Conservation (phyloP, 2,888 invertebrate species). For the Drosophila borealis region DNA sequence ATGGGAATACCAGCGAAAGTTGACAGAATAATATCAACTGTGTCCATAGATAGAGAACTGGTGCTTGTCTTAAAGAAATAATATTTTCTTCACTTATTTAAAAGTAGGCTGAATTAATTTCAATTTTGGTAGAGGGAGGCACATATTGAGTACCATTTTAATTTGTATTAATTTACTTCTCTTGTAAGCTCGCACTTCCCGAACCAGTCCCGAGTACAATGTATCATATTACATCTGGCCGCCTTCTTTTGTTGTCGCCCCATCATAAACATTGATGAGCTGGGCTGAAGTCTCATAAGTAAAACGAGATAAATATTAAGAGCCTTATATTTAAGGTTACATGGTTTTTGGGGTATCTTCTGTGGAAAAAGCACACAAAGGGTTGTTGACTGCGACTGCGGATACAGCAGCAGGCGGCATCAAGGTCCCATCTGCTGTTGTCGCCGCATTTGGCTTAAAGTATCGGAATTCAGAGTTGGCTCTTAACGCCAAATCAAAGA, state of each 20-base stretch:
- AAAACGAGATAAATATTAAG: constrained; percentile 12
- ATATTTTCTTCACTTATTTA: too few relatives aligned
- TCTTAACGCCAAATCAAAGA: constrained; percentile 20
- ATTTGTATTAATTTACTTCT: background rate
- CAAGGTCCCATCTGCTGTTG: constrained; percentile 15
- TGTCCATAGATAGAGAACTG: too few relatives aligned
- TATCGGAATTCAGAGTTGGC: constrained; percentile 18
- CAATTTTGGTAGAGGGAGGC: too few relatives aligned
- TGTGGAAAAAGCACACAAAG: constrained; percentile 7
- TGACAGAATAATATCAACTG: background rate
- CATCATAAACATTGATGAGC: background rate
- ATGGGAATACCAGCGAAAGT: background rate
- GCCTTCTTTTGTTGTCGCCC: background rate
- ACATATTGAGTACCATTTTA: too few relatives aligned
- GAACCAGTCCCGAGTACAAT: background rate
- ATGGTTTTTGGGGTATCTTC: background rate
- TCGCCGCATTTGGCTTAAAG: constrained; percentile 29
- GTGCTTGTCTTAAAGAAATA: too few relatives aligned
- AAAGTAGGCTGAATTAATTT: too few relatives aligned
- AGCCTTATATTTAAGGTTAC: constrained; percentile 1
- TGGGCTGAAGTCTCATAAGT: background rate
- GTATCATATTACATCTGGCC: background rate
- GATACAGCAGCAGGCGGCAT: background rate
- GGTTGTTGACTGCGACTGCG: background rate
- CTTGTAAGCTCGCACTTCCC: background rate